Conservation (phyloP, 2,113 vertebrate genomes). For the Zosterops hypoxanthus region DNA sequence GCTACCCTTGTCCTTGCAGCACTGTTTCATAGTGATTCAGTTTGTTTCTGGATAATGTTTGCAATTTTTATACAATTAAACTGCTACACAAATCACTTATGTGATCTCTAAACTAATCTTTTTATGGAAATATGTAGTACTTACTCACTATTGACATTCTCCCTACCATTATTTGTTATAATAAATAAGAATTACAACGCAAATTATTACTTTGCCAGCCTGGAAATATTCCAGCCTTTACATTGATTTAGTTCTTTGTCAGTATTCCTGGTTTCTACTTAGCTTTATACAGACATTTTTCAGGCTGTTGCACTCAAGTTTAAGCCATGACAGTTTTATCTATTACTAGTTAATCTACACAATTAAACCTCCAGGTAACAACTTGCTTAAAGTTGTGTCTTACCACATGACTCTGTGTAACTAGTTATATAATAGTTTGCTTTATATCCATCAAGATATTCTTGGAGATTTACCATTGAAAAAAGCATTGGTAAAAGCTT, state of each 20-base stretch:
- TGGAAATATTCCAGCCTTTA: not conserved
- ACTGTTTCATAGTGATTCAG: slow-evolving; percentile 34
- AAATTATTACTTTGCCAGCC: not conserved
- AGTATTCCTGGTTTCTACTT: not conserved
- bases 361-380: not conserved
- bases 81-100: slow-evolving; percentile 40
- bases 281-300: not conserved
- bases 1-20: not conserved
- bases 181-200: slow-evolving; percentile 13
- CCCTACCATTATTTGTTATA: not conserved
- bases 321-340: not conserved
- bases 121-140: not conserved
- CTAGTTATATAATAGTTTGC: not conserved
- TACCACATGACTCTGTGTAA: not conserved
- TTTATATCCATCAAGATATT: not conserved
- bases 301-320: not conserved
- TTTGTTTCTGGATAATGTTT: slow-evolving; percentile 58
- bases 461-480: not conserved
- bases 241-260: not conserved
- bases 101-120: slow-evolving; percentile 33
- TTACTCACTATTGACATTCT: slow-evolving; percentile 34
- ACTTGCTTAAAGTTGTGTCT: not conserved
- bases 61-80: slow-evolving; percentile 53
- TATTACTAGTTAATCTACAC: not conserved
- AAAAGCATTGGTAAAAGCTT: not conserved